Evolutionary conservation across 2,888 invertebrate genomes (phyloP).

Genomic region (Meloe dianella): DNA sequence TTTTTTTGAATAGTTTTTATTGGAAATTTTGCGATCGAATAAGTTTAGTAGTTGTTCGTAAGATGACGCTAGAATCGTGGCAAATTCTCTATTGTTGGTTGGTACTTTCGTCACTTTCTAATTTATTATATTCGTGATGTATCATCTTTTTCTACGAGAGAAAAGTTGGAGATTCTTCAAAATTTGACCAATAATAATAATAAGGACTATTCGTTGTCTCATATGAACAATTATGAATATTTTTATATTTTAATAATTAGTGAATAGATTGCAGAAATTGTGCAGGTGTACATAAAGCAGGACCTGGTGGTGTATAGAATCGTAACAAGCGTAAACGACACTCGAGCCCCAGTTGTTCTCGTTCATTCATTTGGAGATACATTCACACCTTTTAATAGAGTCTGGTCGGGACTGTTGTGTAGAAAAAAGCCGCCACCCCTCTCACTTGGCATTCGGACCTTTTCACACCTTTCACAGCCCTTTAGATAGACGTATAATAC

Average conservation of each 20-base stretch:
- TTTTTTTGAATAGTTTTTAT: too few species aligned
- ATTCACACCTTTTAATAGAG: constrained; percentile 41
- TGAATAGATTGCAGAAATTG: constrained; percentile 28
- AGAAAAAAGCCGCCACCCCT: constrained; percentile 35
- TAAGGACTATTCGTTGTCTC: too few species aligned
- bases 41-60: too few species aligned
- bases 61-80: background rate
- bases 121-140: background rate
- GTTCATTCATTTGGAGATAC: constrained; percentile 40
- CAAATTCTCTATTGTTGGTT: background rate
- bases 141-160: background rate
- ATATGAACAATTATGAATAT: too few species aligned
- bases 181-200: background rate
- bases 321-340: constrained; percentile 37
- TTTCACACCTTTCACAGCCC: constrained; percentile 25
- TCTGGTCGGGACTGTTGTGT: constrained; percentile 36
- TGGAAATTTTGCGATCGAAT: too few species aligned
- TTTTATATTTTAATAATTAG: constrained; percentile 12
- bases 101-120: background rate
- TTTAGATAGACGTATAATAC: constrained; percentile 1
- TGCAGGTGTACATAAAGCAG: constrained; percentile 28
- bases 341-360: constrained; percentile 39
- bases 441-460: constrained; percentile 32
- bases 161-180: background rate
- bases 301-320: constrained; percentile 25